Conservation (phyloP, 2,113 vertebrate genomes). For the Phycodurus eques region DNA sequence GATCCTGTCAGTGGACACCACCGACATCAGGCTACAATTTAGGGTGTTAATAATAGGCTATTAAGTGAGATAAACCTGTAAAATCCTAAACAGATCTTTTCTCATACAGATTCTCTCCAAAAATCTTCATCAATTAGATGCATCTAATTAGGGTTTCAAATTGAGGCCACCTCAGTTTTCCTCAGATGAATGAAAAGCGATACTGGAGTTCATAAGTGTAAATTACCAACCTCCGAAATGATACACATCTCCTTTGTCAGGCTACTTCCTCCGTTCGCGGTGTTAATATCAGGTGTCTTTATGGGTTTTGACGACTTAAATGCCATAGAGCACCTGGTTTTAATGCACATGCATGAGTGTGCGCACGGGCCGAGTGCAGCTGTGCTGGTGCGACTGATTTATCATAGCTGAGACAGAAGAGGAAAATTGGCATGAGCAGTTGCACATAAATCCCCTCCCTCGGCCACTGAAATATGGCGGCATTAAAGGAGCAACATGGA, state of each 20-base stretch:
- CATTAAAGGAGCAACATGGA: conserved; percentile 68
- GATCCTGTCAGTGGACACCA: conserved; percentile 24
- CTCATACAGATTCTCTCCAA: neutral
- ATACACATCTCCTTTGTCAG: conserved; percentile 27
- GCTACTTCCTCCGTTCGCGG: conserved; percentile 23
- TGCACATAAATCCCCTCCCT: conserved; percentile 66
- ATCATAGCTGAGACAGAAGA: conserved; percentile 60
- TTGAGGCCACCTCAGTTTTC: conserved; percentile 5
- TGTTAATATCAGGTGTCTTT: conserved; percentile 36
- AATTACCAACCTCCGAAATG: conserved; percentile 29
- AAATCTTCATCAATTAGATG: neutral
- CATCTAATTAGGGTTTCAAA: neutral
- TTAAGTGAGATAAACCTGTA: conserved; percentile 29
- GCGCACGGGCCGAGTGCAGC: conserved; percentile 42
- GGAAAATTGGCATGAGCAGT: conserved; percentile 69
- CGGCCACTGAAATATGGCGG: conserved; percentile 70
- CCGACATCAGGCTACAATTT: neutral
- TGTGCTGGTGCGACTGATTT: conserved; percentile 68
- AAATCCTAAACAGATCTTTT: neutral
- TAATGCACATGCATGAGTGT: conserved; percentile 13
- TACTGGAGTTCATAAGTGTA: neutral
- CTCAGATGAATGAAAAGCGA: conserved; percentile 4
- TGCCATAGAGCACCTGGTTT: conserved; percentile 14
- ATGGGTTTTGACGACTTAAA: conserved; percentile 33
- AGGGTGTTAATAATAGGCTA: conserved; percentile 41